A percentile compares a stretch with the other conserved stretches of the same genome.
phyloP scores from a whole-genome alignment of 2,888 invertebrate species.

The Chymomyza amoena region DNA sequence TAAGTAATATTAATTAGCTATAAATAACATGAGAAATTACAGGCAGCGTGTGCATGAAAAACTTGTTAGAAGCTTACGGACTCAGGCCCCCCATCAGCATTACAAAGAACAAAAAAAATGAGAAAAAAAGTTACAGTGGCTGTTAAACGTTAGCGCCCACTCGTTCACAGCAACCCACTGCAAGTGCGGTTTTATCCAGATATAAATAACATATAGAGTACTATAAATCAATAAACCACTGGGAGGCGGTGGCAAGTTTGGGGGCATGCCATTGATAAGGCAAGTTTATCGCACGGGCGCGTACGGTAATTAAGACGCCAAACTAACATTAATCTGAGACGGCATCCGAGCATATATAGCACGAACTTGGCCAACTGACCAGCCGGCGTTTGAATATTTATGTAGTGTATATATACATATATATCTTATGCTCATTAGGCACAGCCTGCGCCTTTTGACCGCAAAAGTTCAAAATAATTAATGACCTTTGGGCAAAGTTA shows the following conservation, averaged over 20 bases:
- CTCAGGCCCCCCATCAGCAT: slow-evolving; percentile 50
- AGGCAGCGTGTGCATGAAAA: slow-evolving; percentile 6
- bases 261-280: slow-evolving; percentile 46
- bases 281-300: slow-evolving; percentile 64
- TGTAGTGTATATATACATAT: slow-evolving; percentile 15
- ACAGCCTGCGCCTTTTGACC: slow-evolving; percentile 50
- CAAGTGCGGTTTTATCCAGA: slow-evolving; percentile 18
- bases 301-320: slow-evolving; percentile 59
- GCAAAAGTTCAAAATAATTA: slow-evolving; percentile 76
- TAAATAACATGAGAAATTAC: slow-evolving; percentile 65
- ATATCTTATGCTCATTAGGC: slow-evolving; percentile 70
- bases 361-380: not conserved
- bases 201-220: slow-evolving; percentile 65
- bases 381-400: slow-evolving; percentile 3
- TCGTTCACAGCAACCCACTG: slow-evolving; percentile 38
- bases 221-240: slow-evolving; percentile 57
- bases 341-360: not conserved
- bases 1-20: slow-evolving; percentile 71
- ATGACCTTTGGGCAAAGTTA: slow-evolving; percentile 74
- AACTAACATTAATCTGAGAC: slow-evolving; percentile 46
- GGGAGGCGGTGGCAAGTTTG: not conserved
- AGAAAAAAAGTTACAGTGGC: slow-evolving; percentile 35
- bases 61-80: slow-evolving; percentile 29
- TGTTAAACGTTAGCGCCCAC: slow-evolving; percentile 52
- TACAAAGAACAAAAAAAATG: slow-evolving; percentile 21